phyloP scores from a whole-genome alignment of 2,888 invertebrate genomes.

The Hemithea aestivaria region DNA sequence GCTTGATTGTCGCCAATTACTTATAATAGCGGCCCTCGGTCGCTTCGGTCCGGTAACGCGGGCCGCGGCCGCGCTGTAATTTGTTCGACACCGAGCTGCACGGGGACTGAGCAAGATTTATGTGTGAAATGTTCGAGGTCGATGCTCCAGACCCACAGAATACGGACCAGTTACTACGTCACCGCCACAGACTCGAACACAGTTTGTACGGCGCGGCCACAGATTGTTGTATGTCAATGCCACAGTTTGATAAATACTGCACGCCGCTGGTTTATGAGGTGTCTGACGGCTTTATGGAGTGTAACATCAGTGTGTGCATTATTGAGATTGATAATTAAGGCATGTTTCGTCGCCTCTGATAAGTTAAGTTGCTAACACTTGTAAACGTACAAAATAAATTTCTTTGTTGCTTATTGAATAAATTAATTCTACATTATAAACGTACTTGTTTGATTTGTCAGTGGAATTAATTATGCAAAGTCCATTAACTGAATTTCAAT shows the following conservation, averaged over 20 bases:
- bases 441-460: no score
- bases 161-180: constrained; percentile 11
- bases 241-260: constrained; percentile 14
- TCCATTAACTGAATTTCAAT: no score
- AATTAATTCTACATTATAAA: no score
- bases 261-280: constrained; percentile 39
- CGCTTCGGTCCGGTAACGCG: constrained; percentile 36
- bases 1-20: constrained; percentile 74
- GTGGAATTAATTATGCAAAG: no score
- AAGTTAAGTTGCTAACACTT: not conserved
- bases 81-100: constrained; percentile 46
- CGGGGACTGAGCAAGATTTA: constrained; percentile 48
- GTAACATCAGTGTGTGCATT: constrained; percentile 19
- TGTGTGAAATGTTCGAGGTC: constrained; percentile 65
- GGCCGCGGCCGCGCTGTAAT: constrained; percentile 41
- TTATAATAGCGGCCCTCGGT: constrained; percentile 65
- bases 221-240: constrained; percentile 16
- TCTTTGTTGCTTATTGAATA: no score
- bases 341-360: constrained; percentile 11
- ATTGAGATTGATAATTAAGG: constrained; percentile 20
- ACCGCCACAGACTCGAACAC: not conserved
- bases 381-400: no score
- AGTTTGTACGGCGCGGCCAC: constrained; percentile 11
- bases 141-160: constrained; percentile 43
- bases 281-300: constrained; percentile 38